These are phyloP conservation scores for Coecobrya sp. DNA, from an alignment of 2,888 invertebrate species.

Conservation along the genomic window DNA sequence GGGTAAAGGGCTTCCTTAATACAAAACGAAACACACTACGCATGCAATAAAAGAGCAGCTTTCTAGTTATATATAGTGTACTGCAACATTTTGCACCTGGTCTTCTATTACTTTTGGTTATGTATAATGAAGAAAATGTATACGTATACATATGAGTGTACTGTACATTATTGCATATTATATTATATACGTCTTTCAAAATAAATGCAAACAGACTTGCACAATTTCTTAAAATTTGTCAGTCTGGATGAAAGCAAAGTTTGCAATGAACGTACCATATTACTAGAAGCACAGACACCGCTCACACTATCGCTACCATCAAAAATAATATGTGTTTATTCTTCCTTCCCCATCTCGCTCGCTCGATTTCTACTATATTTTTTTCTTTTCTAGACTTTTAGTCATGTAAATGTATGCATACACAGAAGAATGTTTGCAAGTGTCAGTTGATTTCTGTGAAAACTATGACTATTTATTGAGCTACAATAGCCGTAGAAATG, in stretches of 20 bases:
- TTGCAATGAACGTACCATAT: neutral
- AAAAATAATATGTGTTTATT: neutral
- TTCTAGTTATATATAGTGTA: neutral
- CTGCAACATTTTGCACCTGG: neutral
- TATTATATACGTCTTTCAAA: neutral
- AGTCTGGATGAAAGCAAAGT: neutral
- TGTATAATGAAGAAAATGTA: neutral
- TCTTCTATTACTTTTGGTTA: neutral
- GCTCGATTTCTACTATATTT: neutral
- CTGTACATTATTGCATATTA: neutral
- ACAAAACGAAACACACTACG: neutral
- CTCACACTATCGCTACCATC: neutral
- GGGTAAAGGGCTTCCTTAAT: neutral
- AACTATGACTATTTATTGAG: slow-evolving; percentile 55
- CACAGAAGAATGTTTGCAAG: slow-evolving; percentile 24
- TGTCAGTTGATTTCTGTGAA: slow-evolving; percentile 14
- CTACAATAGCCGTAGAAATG: slow-evolving; percentile 56
- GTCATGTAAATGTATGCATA: slow-evolving; percentile 45
- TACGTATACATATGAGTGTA: neutral
- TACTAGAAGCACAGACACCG: neutral
- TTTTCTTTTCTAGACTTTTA: neutral
- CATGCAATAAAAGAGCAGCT: neutral
- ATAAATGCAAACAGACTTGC: neutral
- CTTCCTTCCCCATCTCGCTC: neutral
- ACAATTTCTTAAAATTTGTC: neutral